Conservation (phyloP, 2,797 vertebrate genomes). For the Amniataba percoides region DNA sequence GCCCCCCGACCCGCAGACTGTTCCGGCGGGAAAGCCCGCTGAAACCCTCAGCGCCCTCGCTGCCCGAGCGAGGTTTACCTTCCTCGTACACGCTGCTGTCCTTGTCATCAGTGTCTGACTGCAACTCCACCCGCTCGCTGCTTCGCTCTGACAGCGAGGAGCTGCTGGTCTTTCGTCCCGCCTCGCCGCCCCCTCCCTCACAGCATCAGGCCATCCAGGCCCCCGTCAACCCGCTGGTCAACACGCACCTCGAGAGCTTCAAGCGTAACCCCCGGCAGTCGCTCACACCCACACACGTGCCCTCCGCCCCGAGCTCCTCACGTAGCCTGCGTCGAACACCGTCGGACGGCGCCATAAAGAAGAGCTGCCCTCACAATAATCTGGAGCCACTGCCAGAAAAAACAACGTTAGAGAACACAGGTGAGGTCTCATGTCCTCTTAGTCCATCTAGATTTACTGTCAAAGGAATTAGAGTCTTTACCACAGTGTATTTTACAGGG, state of each 20-base stretch:
- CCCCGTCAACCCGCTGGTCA: conserved; percentile 92
- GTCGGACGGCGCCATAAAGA: conserved; percentile 95
- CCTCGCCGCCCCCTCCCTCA: conserved; percentile 65
- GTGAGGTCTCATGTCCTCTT: conserved; percentile 51
- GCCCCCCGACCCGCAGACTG: conserved; percentile 92
- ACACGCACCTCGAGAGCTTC: conserved; percentile 95
- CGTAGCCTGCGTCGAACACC: conserved; percentile 91
- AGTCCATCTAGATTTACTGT: not conserved
- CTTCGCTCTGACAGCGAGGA: conserved; percentile 94
- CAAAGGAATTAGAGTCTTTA: not conserved
- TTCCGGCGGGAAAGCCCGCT: conserved; percentile 89
- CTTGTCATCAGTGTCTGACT: conserved; percentile 94
- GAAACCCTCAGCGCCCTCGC: conserved; percentile 71
- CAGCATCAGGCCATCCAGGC: conserved; percentile 73
- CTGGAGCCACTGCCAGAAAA: conserved; percentile 74
- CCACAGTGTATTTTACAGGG: not conserved
- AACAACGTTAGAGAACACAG: conserved; percentile 68
- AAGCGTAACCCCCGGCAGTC: conserved; percentile 95
- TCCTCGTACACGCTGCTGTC: conserved; percentile 92
- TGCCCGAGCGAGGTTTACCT: conserved; percentile 74
- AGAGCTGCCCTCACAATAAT: conserved; percentile 65
- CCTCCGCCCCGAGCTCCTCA: conserved; percentile 83
- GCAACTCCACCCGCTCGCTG: conserved; percentile 95
- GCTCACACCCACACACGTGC: conserved; percentile 95
- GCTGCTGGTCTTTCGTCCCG: conserved; percentile 88